Evolutionary conservation across 2,113 vertebrate species (phyloP).

Genomic region (Acanthochromis polyacanthus): DNA sequence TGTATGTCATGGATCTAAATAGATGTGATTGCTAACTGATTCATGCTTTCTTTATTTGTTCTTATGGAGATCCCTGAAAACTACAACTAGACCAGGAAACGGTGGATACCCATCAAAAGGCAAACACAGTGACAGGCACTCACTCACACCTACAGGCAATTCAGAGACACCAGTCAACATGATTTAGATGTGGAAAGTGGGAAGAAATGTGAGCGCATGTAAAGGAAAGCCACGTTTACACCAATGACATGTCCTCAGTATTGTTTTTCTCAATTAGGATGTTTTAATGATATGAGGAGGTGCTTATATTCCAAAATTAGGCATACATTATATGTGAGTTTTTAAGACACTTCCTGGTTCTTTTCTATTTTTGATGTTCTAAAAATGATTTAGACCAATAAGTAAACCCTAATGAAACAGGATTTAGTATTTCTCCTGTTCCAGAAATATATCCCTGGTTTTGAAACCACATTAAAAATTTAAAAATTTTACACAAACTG

Average conservation of each 20-base stretch:
- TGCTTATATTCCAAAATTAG: constrained; percentile 15
- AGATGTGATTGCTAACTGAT: constrained; percentile 8
- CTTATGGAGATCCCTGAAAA: constrained; percentile 18
- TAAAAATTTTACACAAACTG: no score
- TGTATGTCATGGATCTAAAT: neutral
- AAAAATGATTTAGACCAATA: neutral
- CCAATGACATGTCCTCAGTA: neutral
- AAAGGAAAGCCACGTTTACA: neutral
- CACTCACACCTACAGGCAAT: constrained; percentile 52
- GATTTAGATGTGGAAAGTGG: constrained; percentile 40
- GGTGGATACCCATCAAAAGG: constrained; percentile 36
- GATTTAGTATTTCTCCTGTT: no score
- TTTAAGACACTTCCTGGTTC: neutral
- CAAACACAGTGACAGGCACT: constrained; percentile 26
- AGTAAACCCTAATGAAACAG: neutral
- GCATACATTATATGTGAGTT: constrained; percentile 1
- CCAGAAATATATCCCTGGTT: no score
- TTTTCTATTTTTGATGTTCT: neutral
- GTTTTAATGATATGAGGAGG: constrained; percentile 10
- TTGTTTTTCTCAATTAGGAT: neutral
- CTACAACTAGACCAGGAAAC: constrained; percentile 11
- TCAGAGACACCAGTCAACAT: constrained; percentile 40
- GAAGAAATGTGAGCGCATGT: constrained; percentile 30
- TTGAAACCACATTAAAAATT: no score
- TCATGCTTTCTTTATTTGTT: constrained; percentile 1